Evolutionary conservation across 2,797 vertebrate genomes (phyloP).

Genomic region (Buphagus erythrorhynchus): DNA sequence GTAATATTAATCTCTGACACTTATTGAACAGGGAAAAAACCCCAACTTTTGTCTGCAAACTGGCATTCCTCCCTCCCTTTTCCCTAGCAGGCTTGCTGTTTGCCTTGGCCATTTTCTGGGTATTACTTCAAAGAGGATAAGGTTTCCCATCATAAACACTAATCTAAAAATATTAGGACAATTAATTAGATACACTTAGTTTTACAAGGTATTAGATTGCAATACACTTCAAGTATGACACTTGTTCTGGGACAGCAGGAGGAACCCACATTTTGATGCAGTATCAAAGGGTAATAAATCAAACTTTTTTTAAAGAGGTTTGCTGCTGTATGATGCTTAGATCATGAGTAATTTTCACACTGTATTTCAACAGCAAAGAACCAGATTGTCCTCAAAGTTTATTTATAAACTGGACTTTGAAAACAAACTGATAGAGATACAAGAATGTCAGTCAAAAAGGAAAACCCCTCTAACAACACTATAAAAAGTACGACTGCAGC

Average conservation of each 20-base stretch:
- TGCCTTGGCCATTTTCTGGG: constrained; percentile 79
- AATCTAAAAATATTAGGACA: constrained; percentile 81
- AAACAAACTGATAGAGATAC: neutral
- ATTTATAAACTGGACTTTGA: neutral
- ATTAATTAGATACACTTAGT: constrained; percentile 91
- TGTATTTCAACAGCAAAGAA: neutral
- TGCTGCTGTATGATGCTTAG: constrained; percentile 27
- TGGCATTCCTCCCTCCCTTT: constrained; percentile 69
- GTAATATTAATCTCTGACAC: constrained; percentile 85
- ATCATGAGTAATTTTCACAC: constrained; percentile 38
- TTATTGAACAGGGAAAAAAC: constrained; percentile 68
- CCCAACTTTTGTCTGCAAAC: constrained; percentile 75
- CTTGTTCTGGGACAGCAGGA: constrained; percentile 48
- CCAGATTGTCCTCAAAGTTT: neutral
- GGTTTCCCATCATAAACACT: constrained; percentile 79
- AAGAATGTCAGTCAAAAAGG: neutral
- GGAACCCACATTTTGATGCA: constrained; percentile 34
- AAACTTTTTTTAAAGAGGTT: neutral
- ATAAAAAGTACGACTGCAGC: neutral
- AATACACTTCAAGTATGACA: constrained; percentile 79
- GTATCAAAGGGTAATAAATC: constrained; percentile 58
- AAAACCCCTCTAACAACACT: neutral
- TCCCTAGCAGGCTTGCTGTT: constrained; percentile 51
- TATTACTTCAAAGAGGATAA: constrained; percentile 84
- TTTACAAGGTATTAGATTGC: constrained; percentile 84